These are phyloP conservation scores for Gymnothorax reevesii DNA, from an alignment of 2,797 vertebrate genomes.

Conservation along the genomic window DNA sequence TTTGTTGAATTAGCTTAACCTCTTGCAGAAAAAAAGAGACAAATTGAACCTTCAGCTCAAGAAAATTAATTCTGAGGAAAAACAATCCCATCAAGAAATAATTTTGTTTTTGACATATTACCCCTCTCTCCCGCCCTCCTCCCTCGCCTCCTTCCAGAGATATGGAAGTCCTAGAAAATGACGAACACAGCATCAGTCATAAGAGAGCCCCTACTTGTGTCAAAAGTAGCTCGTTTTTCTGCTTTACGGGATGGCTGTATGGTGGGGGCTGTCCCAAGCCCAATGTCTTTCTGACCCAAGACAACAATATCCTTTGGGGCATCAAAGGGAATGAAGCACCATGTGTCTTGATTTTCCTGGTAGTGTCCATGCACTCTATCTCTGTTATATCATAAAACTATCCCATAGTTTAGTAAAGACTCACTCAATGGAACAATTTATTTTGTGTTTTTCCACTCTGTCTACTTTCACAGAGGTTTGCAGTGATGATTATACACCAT, in stretches of 20 bases:
- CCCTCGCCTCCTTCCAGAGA: conserved; percentile 9
- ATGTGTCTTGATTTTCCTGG: conserved; percentile 36
- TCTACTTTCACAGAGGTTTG: neutral
- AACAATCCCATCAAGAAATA: neutral
- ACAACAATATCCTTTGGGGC: conserved; percentile 31
- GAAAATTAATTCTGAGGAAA: too few relatives aligned
- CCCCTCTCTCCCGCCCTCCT: neutral
- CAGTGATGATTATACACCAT: too few relatives aligned
- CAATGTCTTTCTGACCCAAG: neutral
- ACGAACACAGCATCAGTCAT: conserved; percentile 29
- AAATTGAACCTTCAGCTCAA: too few relatives aligned
- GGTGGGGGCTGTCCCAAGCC: neutral
- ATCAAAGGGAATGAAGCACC: conserved; percentile 42
- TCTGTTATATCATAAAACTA: neutral
- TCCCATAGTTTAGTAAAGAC: neutral
- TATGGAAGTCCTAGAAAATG: conserved; percentile 41
- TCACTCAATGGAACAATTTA: neutral
- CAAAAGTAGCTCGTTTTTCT: conserved; percentile 35
- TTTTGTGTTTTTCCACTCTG: neutral
- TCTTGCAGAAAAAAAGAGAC: too few relatives aligned
- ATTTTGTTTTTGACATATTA: neutral
- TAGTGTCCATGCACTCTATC: neutral
- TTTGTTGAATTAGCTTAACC: too few relatives aligned
- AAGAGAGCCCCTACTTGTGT: conserved; percentile 18
- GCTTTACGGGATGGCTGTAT: neutral